Conservation (phyloP, 2,888 invertebrate genomes). For the Podotricha telesiphe region DNA sequence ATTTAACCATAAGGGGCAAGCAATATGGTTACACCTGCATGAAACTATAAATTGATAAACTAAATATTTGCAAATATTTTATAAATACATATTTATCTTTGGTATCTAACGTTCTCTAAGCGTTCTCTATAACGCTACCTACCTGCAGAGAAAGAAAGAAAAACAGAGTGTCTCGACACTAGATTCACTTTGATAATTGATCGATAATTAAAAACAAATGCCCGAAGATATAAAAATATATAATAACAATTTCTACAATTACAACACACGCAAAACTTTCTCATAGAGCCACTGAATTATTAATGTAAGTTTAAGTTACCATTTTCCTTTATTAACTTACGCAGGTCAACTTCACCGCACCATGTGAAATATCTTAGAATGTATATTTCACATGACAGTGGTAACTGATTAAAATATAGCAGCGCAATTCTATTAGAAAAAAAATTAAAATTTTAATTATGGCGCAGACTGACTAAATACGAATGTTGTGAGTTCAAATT, state of each 20-base stretch:
- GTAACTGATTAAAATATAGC: too few species aligned
- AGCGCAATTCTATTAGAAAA: not conserved
- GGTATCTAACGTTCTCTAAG: too few species aligned
- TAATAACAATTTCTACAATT: not conserved
- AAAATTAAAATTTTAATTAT: not conserved
- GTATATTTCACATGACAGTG: not conserved
- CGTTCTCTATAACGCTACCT: too few species aligned
- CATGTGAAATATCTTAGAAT: constrained; percentile 27
- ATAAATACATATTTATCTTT: too few species aligned
- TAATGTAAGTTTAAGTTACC: constrained; percentile 2
- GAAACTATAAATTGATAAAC: not conserved
- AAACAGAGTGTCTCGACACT: too few species aligned
- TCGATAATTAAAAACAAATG: not conserved
- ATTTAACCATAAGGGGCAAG: constrained; percentile 19
- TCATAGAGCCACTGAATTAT: not conserved
- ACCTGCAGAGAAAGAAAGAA: too few species aligned
- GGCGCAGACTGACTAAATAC: not conserved
- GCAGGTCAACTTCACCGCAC: constrained; percentile 25
- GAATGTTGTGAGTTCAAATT: not conserved
- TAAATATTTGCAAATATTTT: too few species aligned
- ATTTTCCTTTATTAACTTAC: constrained; percentile 10
- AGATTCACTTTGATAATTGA: too few species aligned
- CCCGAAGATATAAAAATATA: not conserved
- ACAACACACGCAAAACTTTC: not conserved
- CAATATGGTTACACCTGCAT: constrained; percentile 16